Percentiles rank a stretch among this genome's conserved stretches.
Evolutionary conservation across 2,113 vertebrate genomes (phyloP).

Genomic region (Mixornis gularis): DNA sequence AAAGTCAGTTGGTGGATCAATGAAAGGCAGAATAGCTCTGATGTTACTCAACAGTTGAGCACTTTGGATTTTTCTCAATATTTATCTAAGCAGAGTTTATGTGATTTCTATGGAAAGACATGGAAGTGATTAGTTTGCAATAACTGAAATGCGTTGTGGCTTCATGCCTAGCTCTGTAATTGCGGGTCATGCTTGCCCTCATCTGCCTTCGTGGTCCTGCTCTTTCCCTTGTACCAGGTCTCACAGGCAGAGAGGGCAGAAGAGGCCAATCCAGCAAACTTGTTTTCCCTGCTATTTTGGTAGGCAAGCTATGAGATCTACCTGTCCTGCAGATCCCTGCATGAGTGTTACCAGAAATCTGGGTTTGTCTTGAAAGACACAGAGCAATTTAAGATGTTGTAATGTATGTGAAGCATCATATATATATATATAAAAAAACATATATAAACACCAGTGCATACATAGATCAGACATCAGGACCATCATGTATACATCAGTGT

Average conservation of each 20-base stretch:
- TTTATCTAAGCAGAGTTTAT: neutral
- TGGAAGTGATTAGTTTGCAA: neutral
- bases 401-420: neutral
- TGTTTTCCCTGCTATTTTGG: neutral
- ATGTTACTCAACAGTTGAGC: neutral
- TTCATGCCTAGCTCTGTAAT: neutral
- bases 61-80: neutral
- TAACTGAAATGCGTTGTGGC: neutral
- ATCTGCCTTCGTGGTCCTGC: neutral
- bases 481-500: neutral
- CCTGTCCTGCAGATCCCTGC: neutral
- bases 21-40: slow-evolving; percentile 2
- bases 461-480: neutral
- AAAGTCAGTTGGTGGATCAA: neutral
- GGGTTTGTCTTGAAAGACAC: neutral
- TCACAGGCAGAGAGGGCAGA: neutral
- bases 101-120: neutral
- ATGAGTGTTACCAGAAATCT: neutral
- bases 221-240: neutral
- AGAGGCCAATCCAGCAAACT: neutral
- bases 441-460: neutral
- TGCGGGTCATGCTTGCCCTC: neutral
- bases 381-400: neutral
- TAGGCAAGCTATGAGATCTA: neutral
- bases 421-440: neutral